Evolutionary conservation across 2,797 vertebrate species (phyloP).

Genomic region (Coccyzus lansbergi): DNA sequence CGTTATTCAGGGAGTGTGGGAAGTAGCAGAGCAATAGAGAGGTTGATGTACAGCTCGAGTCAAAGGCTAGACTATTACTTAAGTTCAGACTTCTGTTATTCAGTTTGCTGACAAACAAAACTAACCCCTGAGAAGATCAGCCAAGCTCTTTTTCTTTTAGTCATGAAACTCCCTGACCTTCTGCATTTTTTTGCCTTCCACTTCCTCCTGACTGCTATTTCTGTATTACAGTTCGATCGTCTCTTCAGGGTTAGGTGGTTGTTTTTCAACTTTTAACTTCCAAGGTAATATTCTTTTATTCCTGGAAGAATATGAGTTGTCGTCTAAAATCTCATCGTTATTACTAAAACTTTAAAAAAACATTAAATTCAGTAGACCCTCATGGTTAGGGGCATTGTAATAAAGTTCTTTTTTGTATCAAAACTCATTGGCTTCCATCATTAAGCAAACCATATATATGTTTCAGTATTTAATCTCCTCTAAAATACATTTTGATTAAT

Average conservation of each 20-base stretch:
- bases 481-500: background rate
- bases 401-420: background rate
- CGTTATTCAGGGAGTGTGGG: background rate
- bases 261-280: background rate
- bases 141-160: constrained; percentile 40
- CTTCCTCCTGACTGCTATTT: background rate
- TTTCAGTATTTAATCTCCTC: background rate
- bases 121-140: constrained; percentile 44
- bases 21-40: background rate
- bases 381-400: background rate
- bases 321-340: background rate
- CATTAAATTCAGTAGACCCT: background rate
- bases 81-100: constrained; percentile 41
- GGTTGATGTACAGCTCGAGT: constrained; percentile 46
- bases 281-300: background rate
- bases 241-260: background rate
- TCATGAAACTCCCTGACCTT: constrained; percentile 18
- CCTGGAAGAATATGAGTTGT: background rate
- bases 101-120: constrained; percentile 64
- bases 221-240: background rate
- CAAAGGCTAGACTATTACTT: constrained; percentile 58
- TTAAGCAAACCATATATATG: background rate
- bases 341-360: background rate
- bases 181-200: background rate
- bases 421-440: background rate